phyloP scores from a whole-genome alignment of 2,113 vertebrate genomes.

The Brachyistius frenatus region DNA sequence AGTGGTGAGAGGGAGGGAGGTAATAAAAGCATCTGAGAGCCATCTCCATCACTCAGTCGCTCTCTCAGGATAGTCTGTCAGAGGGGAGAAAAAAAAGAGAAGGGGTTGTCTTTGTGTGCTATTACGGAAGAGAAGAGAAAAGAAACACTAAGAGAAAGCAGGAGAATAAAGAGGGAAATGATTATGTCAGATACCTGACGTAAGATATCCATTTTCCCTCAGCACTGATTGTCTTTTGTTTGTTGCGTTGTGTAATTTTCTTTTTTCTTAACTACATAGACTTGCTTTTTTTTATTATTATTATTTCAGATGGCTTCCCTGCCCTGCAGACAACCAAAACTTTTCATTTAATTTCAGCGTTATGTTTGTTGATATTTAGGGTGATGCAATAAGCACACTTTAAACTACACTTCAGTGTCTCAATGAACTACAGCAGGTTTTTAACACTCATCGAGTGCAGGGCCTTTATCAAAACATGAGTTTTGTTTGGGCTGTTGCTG shows the following conservation, averaged over 20 bases:
- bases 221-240: conserved; percentile 12
- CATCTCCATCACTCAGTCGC: conserved; percentile 25
- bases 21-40: conserved; percentile 45
- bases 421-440: background rate
- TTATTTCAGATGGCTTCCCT: background rate
- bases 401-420: conserved; percentile 5
- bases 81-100: conserved; percentile 3
- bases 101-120: conserved; percentile 13
- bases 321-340: background rate
- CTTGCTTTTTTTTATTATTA: background rate
- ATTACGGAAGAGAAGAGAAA: conserved; percentile 18
- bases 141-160: conserved; percentile 8
- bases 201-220: background rate
- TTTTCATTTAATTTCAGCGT: conserved; percentile 5
- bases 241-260: conserved; percentile 4
- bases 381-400: conserved; percentile 1
- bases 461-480: conserved; percentile 16
- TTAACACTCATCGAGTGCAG: background rate
- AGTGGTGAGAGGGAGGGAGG: conserved; percentile 8
- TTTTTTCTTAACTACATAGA: background rate
- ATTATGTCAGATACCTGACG: conserved; percentile 23
- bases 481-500: conserved; percentile 52
- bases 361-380: background rate
- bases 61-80: conserved; percentile 33
- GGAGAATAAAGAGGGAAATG: background rate